A percentile compares a stretch with the other conserved stretches of the same genome.
Evolutionary conservation across 1,140 invertebrate genomes (phyloP).

Genomic region (Papilio machaon): DNA sequence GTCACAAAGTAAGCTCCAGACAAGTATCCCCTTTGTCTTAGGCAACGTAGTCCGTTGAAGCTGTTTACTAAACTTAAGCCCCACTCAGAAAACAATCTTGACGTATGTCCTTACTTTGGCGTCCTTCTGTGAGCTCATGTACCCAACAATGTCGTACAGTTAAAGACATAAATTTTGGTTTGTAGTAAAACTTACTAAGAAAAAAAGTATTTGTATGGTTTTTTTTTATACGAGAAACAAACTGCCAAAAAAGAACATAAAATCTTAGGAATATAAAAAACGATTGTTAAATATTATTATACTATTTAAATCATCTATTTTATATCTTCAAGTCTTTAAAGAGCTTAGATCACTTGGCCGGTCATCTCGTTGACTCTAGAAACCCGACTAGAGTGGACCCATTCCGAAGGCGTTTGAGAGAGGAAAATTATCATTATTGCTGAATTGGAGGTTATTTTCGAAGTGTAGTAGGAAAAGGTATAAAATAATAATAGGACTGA

Average conservation of each 20-base stretch:
- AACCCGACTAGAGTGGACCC: neutral
- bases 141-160: neutral
- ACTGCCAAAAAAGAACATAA: no score
- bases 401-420: neutral
- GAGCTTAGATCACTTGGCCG: constrained; percentile 1
- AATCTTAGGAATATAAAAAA: no score
- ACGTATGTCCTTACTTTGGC: constrained; percentile 31
- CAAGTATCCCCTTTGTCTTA: constrained; percentile 30
- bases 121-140: constrained; percentile 2
- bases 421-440: neutral
- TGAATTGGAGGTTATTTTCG: neutral
- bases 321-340: neutral
- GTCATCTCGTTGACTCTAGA: neutral
- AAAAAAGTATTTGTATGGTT: no score
- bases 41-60: constrained; percentile 30
- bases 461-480: neutral
- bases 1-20: constrained; percentile 32
- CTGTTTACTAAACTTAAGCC: constrained; percentile 37
- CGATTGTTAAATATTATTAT: no score
- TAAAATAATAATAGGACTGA: neutral
- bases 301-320: no score
- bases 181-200: neutral
- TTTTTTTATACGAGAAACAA: neutral
- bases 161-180: neutral
- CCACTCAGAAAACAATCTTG: constrained; percentile 37